Evolutionary conservation across 2,797 vertebrate genomes (phyloP).

Genomic region (Ispidina picta): DNA sequence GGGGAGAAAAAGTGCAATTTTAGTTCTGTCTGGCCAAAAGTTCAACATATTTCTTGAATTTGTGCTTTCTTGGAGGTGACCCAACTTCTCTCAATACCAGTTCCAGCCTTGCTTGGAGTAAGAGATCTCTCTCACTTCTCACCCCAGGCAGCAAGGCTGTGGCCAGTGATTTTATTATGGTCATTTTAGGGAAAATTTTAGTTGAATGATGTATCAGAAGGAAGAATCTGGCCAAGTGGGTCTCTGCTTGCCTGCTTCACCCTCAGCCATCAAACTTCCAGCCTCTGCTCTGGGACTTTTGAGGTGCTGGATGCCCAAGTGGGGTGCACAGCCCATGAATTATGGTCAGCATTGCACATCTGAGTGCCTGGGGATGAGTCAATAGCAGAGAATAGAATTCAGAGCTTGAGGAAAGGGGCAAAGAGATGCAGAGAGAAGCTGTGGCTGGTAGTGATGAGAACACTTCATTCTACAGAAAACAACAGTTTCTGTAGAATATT

Average conservation of each 20-base stretch:
- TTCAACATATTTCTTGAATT: background rate
- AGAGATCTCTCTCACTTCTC: background rate
- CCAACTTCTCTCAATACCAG: background rate
- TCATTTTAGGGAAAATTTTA: background rate
- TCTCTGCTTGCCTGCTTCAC: background rate
- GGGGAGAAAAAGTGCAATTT: background rate
- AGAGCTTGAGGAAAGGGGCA: background rate
- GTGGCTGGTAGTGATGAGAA: background rate
- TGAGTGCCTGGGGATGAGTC: background rate
- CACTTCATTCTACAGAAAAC: background rate
- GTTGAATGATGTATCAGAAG: background rate
- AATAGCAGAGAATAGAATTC: background rate
- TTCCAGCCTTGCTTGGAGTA: background rate
- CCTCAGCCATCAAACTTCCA: background rate
- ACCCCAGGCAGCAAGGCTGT: background rate
- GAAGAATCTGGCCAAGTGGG: background rate
- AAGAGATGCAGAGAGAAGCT: background rate
- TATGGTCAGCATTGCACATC: accelerated
- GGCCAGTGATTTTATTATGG: background rate
- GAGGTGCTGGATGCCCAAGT: background rate
- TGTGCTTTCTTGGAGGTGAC: background rate
- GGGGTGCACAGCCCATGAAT: background rate
- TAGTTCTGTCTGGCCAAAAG: background rate
- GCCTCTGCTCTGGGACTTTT: background rate
- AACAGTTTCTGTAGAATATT: background rate